Conservation (phyloP, 2,113 vertebrate species). For the Chionomys nivalis region DNA sequence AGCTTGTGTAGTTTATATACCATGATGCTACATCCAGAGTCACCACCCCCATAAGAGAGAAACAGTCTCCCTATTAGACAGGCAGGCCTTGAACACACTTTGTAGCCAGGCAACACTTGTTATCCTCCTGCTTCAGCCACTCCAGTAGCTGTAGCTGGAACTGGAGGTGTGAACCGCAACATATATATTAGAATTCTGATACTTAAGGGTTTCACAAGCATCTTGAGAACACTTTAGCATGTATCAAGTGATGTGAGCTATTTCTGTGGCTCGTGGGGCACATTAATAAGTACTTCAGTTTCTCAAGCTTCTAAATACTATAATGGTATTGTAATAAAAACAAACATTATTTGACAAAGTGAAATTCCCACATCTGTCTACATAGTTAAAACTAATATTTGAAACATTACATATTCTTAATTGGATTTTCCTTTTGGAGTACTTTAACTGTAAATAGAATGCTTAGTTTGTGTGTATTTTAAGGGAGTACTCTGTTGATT, state of each 20-base stretch:
- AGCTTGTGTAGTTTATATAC: neutral
- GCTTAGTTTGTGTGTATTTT: neutral
- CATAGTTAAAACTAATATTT: constrained; percentile 1
- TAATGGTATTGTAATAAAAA: neutral
- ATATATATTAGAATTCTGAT: neutral
- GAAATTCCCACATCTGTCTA: neutral
- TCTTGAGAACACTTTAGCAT: neutral
- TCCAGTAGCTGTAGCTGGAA: neutral
- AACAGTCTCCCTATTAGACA: neutral
- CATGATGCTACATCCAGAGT: too few species aligned
- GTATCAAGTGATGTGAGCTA: neutral
- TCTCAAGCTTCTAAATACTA: neutral
- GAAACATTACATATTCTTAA: neutral
- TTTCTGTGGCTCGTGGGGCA: constrained; percentile 26
- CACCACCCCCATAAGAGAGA: too few species aligned
- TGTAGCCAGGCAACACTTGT: neutral
- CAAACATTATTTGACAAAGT: constrained; percentile 8
- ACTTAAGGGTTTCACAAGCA: neutral
- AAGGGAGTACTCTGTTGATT: neutral
- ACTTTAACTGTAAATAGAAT: neutral
- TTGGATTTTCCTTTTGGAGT: neutral
- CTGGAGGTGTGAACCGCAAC: neutral
- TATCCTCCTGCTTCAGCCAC: neutral
- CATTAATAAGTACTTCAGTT: constrained; percentile 41
- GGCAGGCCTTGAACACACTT: neutral